Percentiles rank a stretch among this genome's conserved stretches.
phyloP scores from a whole-genome alignment of 2,113 vertebrate genomes.

The Chaenogobius annularis region DNA sequence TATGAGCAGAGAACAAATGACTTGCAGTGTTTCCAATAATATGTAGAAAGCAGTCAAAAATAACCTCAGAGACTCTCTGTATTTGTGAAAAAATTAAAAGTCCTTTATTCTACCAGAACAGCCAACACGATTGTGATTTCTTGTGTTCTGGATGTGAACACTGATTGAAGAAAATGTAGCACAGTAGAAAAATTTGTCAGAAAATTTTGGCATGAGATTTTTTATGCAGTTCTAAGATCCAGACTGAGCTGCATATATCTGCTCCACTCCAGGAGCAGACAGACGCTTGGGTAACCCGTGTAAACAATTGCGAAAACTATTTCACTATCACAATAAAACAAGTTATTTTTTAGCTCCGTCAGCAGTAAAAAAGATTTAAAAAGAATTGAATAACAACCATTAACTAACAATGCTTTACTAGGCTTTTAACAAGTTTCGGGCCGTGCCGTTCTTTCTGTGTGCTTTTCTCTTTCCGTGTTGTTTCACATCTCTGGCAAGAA shows the following conservation, averaged over 20 bases:
- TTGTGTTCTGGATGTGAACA: too few relatives aligned
- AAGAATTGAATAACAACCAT: slow-evolving; percentile 4
- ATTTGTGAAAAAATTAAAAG: too few relatives aligned
- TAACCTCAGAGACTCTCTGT: too few relatives aligned
- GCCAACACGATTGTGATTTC: too few relatives aligned
- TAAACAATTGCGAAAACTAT: background rate
- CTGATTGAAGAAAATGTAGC: too few relatives aligned
- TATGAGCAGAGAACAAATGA: too few relatives aligned
- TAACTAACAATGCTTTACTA: slow-evolving; percentile 12
- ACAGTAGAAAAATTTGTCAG: too few relatives aligned
- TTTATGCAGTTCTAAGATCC: background rate
- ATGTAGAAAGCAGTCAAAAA: too few relatives aligned
- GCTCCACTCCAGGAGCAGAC: background rate
- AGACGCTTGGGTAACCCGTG: background rate
- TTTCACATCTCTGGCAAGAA: slow-evolving; percentile 40
- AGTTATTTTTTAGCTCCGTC: slow-evolving; percentile 3
- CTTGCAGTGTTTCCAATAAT: too few relatives aligned
- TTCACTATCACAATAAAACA: slow-evolving; percentile 1
- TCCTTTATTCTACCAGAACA: too few relatives aligned
- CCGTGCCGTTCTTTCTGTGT: background rate
- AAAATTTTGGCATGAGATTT: too few relatives aligned
- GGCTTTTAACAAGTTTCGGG: background rate
- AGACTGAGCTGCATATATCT: background rate
- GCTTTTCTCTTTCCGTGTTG: slow-evolving; percentile 1
- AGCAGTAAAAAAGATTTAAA: background rate